Evolutionary conservation across 2,797 vertebrate species (phyloP).

Genomic region (Peromyscus nudipes): DNA sequence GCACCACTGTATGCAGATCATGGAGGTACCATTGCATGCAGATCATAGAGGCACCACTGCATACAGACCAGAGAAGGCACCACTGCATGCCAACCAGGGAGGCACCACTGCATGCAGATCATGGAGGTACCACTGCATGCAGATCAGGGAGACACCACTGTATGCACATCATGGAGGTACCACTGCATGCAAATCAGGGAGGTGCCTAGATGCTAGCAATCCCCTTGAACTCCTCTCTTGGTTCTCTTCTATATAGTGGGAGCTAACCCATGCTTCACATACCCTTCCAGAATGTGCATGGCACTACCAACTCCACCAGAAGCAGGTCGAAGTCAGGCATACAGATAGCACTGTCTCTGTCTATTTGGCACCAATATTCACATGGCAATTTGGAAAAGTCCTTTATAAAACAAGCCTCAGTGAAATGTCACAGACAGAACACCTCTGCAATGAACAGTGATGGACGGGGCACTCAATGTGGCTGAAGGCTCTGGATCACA

Average conservation of each 20-base stretch:
- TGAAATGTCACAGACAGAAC: not conserved
- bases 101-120: too few relatives aligned
- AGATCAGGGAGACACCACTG: too few relatives aligned
- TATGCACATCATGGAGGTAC: too few relatives aligned
- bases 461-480: too few relatives aligned
- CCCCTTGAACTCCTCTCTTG: not conserved
- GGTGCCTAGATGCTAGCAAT: accelerated
- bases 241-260: not conserved
- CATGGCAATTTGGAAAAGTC: not conserved
- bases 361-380: not conserved
- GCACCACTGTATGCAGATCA: not conserved
- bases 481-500: not conserved
- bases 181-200: too few relatives aligned
- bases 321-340: too few relatives aligned
- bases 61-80: too few relatives aligned
- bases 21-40: too few relatives aligned
- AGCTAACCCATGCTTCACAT: not conserved
- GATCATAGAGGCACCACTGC: too few relatives aligned
- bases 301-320: not conserved
- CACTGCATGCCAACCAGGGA: too few relatives aligned
- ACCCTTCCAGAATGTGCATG: not conserved
- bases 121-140: too few relatives aligned
- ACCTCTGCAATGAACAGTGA: not conserved
- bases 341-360: not conserved
- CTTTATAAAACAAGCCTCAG: not conserved